Base-by-base conservation (phyloP, 2,797 vertebrate genomes). In the Fundulus diaphanus region DNA sequence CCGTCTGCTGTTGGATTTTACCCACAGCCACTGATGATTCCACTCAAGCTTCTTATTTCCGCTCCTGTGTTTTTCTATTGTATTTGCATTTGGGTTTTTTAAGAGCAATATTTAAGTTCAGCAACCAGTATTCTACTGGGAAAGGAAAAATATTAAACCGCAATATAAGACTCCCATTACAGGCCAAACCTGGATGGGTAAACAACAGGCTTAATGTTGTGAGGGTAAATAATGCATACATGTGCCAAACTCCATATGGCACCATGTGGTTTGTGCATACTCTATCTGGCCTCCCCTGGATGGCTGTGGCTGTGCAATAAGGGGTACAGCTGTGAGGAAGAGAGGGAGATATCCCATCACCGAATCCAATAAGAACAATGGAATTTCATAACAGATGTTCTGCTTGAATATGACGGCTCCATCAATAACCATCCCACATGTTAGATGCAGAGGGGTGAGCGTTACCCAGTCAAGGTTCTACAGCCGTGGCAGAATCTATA, bases 301-400 rank as follows among this genome's bases (percentile, higher is more conserved):
- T 8, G 70, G 71, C 74, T 75, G 67, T 72, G 79, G 56, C 76
- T 82, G 67, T 84, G 82, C 89, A 94, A 91, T 91, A 91, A 91
- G 80, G 76, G 70, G 78, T 85, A 88, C 90, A 90, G 90, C 90
- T 91, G 92, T 88, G 87, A 77, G 84, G 75, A 54, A 72, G 86
- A 66, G 85, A 90, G 83, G 88, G 85, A 85, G 77, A 88, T 89
- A 92, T 92, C 89, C 80, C 91, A 88, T 93, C 87, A 80, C 81
- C 82, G 89, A 92, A 93, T 93, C 82, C 90, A 94, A 93, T 93
- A 93, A 93, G 87, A 92, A 54, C 78, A 91, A 87, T 85, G 85
- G 81, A 93, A 93, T 93, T 93, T 93, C 90, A 93, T 93, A 93
- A 93, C 93, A 94, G 91, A 94, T 94, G 93, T 93, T 94, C 84